Conservation (phyloP, 2,888 invertebrate genomes). For the Melipona bicolor region DNA sequence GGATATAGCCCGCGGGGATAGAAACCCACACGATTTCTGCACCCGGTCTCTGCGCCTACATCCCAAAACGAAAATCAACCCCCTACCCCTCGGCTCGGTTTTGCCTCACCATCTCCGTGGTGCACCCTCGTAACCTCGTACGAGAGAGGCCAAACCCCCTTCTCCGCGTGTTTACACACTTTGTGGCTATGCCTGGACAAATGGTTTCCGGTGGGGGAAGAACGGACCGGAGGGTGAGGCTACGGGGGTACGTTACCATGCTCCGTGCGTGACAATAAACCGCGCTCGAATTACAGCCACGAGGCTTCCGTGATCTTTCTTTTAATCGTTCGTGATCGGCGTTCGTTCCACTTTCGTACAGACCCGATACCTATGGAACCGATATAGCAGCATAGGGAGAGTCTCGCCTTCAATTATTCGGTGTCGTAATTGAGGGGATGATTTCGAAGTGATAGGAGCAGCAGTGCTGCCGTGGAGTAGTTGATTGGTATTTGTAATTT, state of each 20-base stretch:
- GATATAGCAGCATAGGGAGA: neutral
- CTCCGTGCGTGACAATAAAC: slow-evolving; percentile 64
- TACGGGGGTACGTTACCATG: slow-evolving; percentile 29
- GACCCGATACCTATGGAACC: neutral
- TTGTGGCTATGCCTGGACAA: slow-evolving; percentile 70
- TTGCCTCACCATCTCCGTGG: slow-evolving; percentile 47
- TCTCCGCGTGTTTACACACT: slow-evolving; percentile 71
- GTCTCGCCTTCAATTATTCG: slow-evolving; percentile 3
- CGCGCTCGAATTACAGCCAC: slow-evolving; percentile 35
- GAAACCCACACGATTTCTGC: slow-evolving; percentile 81
- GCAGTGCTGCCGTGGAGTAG: neutral
- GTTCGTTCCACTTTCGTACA: neutral
- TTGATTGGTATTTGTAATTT: neutral
- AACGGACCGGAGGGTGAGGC: neutral
- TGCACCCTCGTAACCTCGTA: slow-evolving; percentile 67
- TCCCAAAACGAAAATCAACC: slow-evolving; percentile 79
- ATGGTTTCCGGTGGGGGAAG: slow-evolving; percentile 63
- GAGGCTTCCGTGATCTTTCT: slow-evolving; percentile 27
- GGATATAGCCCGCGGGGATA: slow-evolving; percentile 83
- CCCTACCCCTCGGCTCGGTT: slow-evolving; percentile 41
- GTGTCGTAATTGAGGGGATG: neutral
- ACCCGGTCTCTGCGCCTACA: slow-evolving; percentile 72
- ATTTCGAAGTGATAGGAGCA: neutral
- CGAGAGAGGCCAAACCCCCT: slow-evolving; percentile 51
- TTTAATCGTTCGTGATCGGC: slow-evolving; percentile 7